phyloP scores from a whole-genome alignment of 2,113 vertebrate species.

The Falcunculus frontatus region DNA sequence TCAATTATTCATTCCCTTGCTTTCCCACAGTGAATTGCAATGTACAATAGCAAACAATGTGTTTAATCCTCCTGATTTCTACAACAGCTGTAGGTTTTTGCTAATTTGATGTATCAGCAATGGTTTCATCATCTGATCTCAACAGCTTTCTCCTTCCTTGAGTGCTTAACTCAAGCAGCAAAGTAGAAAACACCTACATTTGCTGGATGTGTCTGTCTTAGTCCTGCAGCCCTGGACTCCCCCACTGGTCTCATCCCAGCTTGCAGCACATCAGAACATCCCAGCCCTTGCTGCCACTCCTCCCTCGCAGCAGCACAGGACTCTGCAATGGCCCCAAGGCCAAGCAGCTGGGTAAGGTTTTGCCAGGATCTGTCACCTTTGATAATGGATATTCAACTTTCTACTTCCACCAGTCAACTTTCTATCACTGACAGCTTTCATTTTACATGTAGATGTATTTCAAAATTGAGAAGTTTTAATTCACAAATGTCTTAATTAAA shows the following conservation, averaged over 20 bases:
- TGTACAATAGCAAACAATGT: neutral
- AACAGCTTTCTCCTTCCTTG: neutral
- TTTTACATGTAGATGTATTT: neutral
- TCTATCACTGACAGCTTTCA: neutral
- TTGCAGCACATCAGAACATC: neutral
- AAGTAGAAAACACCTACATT: neutral
- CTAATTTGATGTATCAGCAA: neutral
- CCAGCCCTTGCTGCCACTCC: fast-evolving
- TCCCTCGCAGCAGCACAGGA: fast-evolving
- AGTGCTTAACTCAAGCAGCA: neutral
- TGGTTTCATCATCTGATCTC: neutral
- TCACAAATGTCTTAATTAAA: neutral
- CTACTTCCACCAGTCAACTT: neutral
- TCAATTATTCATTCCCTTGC: neutral
- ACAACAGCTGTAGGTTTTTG: neutral
- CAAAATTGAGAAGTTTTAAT: neutral
- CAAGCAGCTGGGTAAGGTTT: fast-evolving
- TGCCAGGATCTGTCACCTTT: neutral
- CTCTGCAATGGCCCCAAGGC: neutral
- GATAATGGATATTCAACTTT: neutral
- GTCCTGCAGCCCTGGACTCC: neutral
- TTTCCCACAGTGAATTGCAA: neutral
- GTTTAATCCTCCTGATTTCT: neutral
- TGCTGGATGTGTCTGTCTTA: neutral
- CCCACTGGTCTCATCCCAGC: fast-evolving